These are phyloP conservation scores for Drosophila imparisetae DNA, from an alignment of 2,888 invertebrate genomes.

Conservation along the genomic window DNA sequence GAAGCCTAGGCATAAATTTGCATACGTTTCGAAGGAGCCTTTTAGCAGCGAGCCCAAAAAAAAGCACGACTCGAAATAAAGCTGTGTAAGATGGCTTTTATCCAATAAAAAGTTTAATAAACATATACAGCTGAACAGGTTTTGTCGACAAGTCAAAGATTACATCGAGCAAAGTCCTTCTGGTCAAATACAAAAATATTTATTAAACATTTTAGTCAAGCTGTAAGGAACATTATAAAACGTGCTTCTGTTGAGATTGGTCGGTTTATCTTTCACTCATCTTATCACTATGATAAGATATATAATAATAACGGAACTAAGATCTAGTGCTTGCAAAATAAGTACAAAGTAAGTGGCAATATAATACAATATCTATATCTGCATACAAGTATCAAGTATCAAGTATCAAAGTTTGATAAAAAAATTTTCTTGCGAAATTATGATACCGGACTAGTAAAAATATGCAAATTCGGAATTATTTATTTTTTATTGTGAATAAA, in stretches of 20 bases:
- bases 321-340: not conserved
- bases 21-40: conserved; percentile 22
- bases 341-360: not conserved
- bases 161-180: not conserved
- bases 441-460: too few relatives aligned
- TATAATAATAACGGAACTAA: not conserved
- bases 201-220: not conserved
- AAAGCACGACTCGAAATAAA: not conserved
- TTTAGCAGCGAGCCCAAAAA: not conserved
- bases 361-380: not conserved
- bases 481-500: not conserved
- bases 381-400: too few relatives aligned
- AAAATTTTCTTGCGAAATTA: too few relatives aligned
- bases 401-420: too few relatives aligned
- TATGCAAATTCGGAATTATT: too few relatives aligned
- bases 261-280: not conserved
- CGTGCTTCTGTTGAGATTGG: not conserved
- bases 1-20: conserved; percentile 33
- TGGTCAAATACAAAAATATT: not conserved
- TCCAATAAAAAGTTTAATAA: not conserved
- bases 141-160: not conserved
- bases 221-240: not conserved
- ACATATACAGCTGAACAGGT: not conserved
- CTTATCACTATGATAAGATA: not conserved
- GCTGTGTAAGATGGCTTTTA: not conserved